Percentiles rank a stretch among this genome's conserved stretches.
These are phyloP conservation scores for Monopis laevigella DNA, from an alignment of 2,888 invertebrate species.

Conservation along the genomic window DNA sequence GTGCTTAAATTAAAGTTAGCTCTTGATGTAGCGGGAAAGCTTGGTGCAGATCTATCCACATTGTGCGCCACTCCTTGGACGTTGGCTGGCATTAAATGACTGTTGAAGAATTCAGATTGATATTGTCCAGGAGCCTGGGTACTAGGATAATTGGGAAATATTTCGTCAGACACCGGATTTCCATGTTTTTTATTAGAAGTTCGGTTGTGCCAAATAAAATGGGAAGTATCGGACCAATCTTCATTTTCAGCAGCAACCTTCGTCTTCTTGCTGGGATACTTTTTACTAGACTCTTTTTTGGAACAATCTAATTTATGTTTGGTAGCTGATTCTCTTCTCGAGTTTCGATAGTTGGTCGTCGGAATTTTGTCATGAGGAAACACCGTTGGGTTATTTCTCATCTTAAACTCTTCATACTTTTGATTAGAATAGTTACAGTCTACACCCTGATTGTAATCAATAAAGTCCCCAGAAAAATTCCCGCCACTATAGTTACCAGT, in stretches of 20 bases:
- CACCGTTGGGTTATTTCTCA: constrained; percentile 40
- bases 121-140: constrained; percentile 54
- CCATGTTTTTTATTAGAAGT: constrained; percentile 38
- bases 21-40: constrained; percentile 48
- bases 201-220: constrained; percentile 53
- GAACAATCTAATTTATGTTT: constrained; percentile 59
- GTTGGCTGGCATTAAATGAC: constrained; percentile 48
- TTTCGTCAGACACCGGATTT: constrained; percentile 45
- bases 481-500: constrained; percentile 45
- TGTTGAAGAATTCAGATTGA: constrained; percentile 53
- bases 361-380: constrained; percentile 44
- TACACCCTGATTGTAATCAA: constrained; percentile 50
- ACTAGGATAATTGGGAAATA: constrained; percentile 50
- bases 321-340: constrained; percentile 45
- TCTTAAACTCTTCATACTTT: constrained; percentile 54
- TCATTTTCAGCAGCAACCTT: constrained; percentile 45
- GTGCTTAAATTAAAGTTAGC: constrained; percentile 86
- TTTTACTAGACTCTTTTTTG: constrained; percentile 54
- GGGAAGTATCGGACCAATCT: constrained; percentile 48
- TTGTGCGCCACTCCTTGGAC: constrained; percentile 44
- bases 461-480: constrained; percentile 48
- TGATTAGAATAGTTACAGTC: constrained; percentile 56
- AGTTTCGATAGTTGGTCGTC: constrained; percentile 36
- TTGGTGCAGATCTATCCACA: constrained; percentile 41
- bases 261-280: constrained; percentile 49